Conservation (phyloP, 2,888 invertebrate genomes). For the Opisthograptis luteolata region DNA sequence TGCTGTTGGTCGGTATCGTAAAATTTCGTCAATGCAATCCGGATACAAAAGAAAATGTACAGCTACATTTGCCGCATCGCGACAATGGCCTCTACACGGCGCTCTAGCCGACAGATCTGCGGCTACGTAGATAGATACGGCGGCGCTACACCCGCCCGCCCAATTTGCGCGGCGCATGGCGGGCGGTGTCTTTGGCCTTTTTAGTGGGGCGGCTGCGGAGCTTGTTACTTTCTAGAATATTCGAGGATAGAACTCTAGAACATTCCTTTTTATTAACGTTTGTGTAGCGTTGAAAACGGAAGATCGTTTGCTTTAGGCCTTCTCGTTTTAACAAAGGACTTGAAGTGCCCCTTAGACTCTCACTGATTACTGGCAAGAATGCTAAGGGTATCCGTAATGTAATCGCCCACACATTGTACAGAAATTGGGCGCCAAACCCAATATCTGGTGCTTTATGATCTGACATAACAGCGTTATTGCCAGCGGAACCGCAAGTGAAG, state of each 20-base stretch:
- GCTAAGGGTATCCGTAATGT: conserved; percentile 4
- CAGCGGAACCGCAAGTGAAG: conserved; percentile 26
- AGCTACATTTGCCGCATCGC: conserved; percentile 45
- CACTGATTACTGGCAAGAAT: conserved; percentile 4
- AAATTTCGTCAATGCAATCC: conserved; percentile 45
- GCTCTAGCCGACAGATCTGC: conserved; percentile 35
- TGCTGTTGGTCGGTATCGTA: conserved; percentile 35
- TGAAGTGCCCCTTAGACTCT: conserved; percentile 22
- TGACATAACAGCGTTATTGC: conserved; percentile 32
- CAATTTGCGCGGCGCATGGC: conserved; percentile 49
- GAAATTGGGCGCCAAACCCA: conserved; percentile 25
- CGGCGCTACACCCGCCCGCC: conserved; percentile 44
- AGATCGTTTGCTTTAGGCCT: conserved; percentile 15
- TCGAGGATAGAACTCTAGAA: conserved; percentile 31
- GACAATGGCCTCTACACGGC: conserved; percentile 40
- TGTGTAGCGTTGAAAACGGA: conserved; percentile 19
- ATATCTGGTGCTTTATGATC: conserved; percentile 30
- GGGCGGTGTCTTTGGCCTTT: conserved; percentile 57
- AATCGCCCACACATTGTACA: conserved; percentile 17
- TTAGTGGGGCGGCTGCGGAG: conserved; percentile 43
- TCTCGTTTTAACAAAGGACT: conserved; percentile 33
- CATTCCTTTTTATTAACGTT: conserved; percentile 18
- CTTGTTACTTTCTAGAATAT: conserved; percentile 35
- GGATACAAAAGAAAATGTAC: conserved; percentile 46
- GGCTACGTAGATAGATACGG: conserved; percentile 24